phyloP scores from a whole-genome alignment of 2,797 vertebrate genomes.

The Neosilurus mollespiculum region DNA sequence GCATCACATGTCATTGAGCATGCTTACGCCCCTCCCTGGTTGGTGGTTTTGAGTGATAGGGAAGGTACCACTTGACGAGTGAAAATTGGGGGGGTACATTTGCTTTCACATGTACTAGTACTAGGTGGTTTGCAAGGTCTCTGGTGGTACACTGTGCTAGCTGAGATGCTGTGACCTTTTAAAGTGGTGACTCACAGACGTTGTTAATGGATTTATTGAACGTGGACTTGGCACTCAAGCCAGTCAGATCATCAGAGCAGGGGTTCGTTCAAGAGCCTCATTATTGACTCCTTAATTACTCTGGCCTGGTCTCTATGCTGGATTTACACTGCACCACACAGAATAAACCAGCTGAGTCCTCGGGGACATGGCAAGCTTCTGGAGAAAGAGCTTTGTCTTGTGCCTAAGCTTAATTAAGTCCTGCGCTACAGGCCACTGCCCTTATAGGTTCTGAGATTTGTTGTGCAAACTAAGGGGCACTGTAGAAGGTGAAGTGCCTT shows the following conservation, averaged over 20 bases:
- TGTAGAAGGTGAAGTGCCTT: slow-evolving; percentile 15
- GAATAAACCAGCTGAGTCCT: slow-evolving; percentile 46
- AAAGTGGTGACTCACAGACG: slow-evolving; percentile 40
- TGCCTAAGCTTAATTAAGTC: slow-evolving; percentile 57
- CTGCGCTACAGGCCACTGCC: slow-evolving; percentile 29
- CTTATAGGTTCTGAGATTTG: slow-evolving; percentile 41
- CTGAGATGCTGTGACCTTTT: slow-evolving; percentile 46
- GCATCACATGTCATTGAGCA: too few species aligned
- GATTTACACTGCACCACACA: slow-evolving; percentile 44
- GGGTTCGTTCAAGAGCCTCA: slow-evolving; percentile 52
- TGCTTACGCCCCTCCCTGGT: too few species aligned
- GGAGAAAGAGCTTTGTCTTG: slow-evolving; percentile 45
- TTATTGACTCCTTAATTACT: slow-evolving; percentile 63
- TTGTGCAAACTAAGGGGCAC: slow-evolving; percentile 35
- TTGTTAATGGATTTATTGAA: slow-evolving; percentile 57
- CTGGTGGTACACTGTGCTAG: slow-evolving; percentile 7
- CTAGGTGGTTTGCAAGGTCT: background rate
- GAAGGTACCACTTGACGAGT: too few species aligned
- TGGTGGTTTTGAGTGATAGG: too few species aligned
- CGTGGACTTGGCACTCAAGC: slow-evolving; percentile 33
- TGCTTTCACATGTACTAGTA: background rate
- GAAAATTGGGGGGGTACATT: background rate
- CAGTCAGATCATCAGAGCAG: slow-evolving; percentile 47
- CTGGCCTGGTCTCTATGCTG: slow-evolving; percentile 31
- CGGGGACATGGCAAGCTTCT: slow-evolving; percentile 35